These are phyloP conservation scores for Eretmocerus hayati DNA, from an alignment of 2,888 invertebrate species.

Conservation along the genomic window DNA sequence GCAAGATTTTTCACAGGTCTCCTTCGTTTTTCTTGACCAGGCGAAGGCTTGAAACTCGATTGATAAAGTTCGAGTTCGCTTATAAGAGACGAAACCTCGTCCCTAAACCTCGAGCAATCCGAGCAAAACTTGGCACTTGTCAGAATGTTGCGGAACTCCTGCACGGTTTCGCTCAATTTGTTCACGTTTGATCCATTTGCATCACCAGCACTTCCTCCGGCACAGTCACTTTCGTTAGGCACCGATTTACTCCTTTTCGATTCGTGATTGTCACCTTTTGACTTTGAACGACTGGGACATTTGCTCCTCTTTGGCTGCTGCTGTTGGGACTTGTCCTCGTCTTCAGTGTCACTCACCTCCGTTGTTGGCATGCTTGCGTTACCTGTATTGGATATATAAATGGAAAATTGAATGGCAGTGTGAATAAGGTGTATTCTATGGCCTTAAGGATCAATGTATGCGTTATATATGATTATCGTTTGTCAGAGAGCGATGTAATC, in stretches of 20 bases:
- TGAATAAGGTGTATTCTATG: neutral
- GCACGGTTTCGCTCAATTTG: constrained; percentile 17
- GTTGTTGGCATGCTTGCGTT: constrained; percentile 14
- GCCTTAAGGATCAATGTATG: too few species aligned
- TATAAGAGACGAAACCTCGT: constrained; percentile 34
- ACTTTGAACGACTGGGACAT: neutral
- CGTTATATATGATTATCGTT: too few species aligned
- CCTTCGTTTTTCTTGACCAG: neutral
- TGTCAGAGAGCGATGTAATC: too few species aligned
- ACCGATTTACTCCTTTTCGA: neutral
- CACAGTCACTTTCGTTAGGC: neutral
- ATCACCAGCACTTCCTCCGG: neutral
- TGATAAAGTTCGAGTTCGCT: constrained; percentile 28
- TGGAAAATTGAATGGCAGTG: neutral
- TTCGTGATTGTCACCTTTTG: neutral
- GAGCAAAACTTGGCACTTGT: constrained; percentile 26
- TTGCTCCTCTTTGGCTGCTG: constrained; percentile 11
- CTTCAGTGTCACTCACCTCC: constrained; percentile 20
- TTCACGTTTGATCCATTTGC: constrained; percentile 9
- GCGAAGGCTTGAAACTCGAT: constrained; percentile 14
- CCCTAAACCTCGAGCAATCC: constrained; percentile 36
- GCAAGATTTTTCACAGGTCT: constrained; percentile 19
- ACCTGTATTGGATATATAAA: too few species aligned
- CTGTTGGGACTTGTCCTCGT: constrained; percentile 13
- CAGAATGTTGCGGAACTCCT: constrained; percentile 19